phyloP scores from a whole-genome alignment of 2,888 invertebrate genomes.

The Luffia ferchaultella region DNA sequence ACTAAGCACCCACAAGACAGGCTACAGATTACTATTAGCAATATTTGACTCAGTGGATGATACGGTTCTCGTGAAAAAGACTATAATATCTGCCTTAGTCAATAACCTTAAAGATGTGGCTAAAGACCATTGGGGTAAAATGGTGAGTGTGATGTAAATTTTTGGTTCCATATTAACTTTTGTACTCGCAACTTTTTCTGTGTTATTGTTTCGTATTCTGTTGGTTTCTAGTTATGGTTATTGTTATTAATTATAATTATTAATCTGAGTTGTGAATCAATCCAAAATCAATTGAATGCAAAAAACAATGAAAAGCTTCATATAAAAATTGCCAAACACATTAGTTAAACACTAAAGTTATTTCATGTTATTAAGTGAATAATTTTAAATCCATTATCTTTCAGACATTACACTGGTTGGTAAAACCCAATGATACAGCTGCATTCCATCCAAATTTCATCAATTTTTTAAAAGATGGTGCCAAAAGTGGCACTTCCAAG shows the following conservation, averaged over 20 bases:
- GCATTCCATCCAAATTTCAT: constrained; percentile 86
- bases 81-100: constrained; percentile 75
- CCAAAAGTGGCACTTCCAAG: constrained; percentile 75
- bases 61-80: constrained; percentile 88
- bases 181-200: neutral
- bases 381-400: too few relatives aligned
- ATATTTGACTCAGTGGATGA: constrained; percentile 92
- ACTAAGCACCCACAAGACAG: constrained; percentile 86
- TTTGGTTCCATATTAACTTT: neutral
- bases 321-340: too few relatives aligned
- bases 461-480: constrained; percentile 76
- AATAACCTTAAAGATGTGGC: constrained; percentile 74
- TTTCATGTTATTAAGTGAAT: too few relatives aligned
- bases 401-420: constrained; percentile 80
- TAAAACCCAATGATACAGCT: constrained; percentile 80
- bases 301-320: too few relatives aligned
- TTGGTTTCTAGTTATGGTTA: neutral
- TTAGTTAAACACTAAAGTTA: too few relatives aligned
- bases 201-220: too few relatives aligned
- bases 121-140: constrained; percentile 81
- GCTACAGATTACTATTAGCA: constrained; percentile 82
- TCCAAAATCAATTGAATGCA: too few relatives aligned
- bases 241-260: too few relatives aligned
- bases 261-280: too few relatives aligned
- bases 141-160: constrained; percentile 57